Percentiles rank a stretch among this genome's conserved stretches.
phyloP scores from a whole-genome alignment of 2,113 vertebrate genomes.

The Mandrillus leucophaeus region DNA sequence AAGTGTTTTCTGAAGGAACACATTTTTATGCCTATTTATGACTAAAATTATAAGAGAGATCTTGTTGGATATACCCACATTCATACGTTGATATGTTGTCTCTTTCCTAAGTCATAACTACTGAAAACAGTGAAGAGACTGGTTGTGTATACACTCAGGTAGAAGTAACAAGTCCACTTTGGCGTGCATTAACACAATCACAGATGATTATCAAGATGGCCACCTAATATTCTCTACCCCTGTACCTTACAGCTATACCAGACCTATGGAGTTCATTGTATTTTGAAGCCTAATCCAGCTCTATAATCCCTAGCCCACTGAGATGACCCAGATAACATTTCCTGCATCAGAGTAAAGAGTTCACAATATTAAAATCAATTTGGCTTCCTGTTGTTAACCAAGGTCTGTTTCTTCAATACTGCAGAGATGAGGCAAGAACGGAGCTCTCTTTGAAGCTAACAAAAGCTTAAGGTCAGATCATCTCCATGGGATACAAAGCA shows the following conservation, averaged over 20 bases:
- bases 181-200: not conserved
- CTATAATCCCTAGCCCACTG: conserved; percentile 17
- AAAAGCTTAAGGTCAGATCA: conserved; percentile 71
- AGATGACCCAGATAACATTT: conserved; percentile 42
- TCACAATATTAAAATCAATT: conserved; percentile 68
- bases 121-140: not conserved
- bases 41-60: not conserved
- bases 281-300: conserved; percentile 11
- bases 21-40: not conserved
- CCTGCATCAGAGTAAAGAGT: conserved; percentile 22
- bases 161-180: not conserved
- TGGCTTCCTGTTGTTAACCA: conserved; percentile 44
- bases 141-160: not conserved
- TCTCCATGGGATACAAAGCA: conserved; percentile 65
- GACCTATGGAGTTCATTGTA: not conserved
- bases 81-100: not conserved
- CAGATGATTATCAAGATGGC: not conserved
- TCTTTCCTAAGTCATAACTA: not conserved
- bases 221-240: not conserved
- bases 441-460: conserved; percentile 64
- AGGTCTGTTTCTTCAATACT: conserved; percentile 40
- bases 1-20: not conserved
- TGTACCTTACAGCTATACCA: not conserved
- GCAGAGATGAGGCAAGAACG: not conserved
- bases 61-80: not conserved